Base-by-base conservation (phyloP, 2,113 vertebrate genomes). In the Tringa solitaria region DNA sequence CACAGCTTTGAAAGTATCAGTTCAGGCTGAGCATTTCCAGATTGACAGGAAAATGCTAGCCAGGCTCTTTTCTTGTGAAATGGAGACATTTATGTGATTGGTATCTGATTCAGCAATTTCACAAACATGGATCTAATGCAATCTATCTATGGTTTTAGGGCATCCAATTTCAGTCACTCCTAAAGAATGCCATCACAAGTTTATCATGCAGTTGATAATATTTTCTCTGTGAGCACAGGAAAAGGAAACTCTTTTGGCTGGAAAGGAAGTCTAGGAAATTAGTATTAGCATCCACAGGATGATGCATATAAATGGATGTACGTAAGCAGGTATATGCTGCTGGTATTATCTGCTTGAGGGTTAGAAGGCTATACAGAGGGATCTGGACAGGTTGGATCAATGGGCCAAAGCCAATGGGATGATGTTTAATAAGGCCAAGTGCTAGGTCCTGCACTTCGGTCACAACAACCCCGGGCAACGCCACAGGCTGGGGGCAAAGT, bases 91-190 rank as follows among this genome's bases (percentile, higher is more conserved):
- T 86, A 64, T 84, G 45, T 46, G 64, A 28, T 20, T 93, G 48
- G 24, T 89, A 48, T 81, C 57, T 87, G 80, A 92, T 78, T 95
- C 86, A 93, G 85, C 65, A 89, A 82, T 84, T 90, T 96, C 88
- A 92, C 56, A 86, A 90, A 56, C 80, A 77, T 64, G 70, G 35
- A 27, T 84, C 43, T 91, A 93, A 75, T 75, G 45, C 28, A 95
- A 81, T 90, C 68, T 73, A 39, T 88, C n/a, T 81, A 60, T 57
- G 57, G 43, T 48, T 94, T 93, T 84, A 50, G 11, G 53, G 56
- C 56, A 79, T 90, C 18, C 50, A 79, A 13, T 86, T 92, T 94
- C 90, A 91, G n/a, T 86, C 57, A 87, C 43, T 84, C 32, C 27
- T 78, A 46, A 94, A 81, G 51, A 92, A 84, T 81, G 21, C 13